Conservation (phyloP, 2,113 vertebrate species). For the Nibea albiflora region DNA sequence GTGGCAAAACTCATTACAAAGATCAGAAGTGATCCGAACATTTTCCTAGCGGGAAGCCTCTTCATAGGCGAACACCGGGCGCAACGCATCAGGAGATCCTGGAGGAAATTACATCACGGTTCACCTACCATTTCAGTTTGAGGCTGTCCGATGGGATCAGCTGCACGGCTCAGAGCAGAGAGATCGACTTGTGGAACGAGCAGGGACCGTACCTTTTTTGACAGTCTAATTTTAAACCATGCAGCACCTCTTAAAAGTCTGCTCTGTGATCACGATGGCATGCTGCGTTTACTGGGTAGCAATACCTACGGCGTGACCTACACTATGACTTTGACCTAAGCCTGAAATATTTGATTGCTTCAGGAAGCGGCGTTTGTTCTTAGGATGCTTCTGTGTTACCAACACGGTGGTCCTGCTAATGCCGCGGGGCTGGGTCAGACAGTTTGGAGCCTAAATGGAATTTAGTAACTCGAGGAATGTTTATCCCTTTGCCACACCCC, state of each 20-base stretch:
- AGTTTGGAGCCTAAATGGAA: constrained; percentile 70
- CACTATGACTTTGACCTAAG: constrained; percentile 57
- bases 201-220: constrained; percentile 19
- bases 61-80: constrained; percentile 41
- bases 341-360: constrained; percentile 63
- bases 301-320: constrained; percentile 42
- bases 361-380: constrained; percentile 26
- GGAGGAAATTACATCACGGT: constrained; percentile 70
- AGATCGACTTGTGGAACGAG: constrained; percentile 47
- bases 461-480: constrained; percentile 68
- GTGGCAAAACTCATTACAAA: constrained; percentile 69
- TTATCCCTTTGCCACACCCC: constrained; percentile 60
- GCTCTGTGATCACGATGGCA: constrained; percentile 43
- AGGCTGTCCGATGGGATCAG: constrained; percentile 71
- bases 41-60: constrained; percentile 68
- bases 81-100: constrained; percentile 56
- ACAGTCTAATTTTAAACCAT: constrained; percentile 51
- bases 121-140: constrained; percentile 63
- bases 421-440: constrained; percentile 62
- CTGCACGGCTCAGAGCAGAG: constrained; percentile 48
- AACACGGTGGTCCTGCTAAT: constrained; percentile 54
- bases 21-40: constrained; percentile 65
- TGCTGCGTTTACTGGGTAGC: constrained; percentile 57
- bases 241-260: constrained; percentile 49
- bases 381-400: constrained; percentile 39